Base-by-base conservation (phyloP, 2,113 vertebrate species). In the Sylvia atricapilla region DNA sequence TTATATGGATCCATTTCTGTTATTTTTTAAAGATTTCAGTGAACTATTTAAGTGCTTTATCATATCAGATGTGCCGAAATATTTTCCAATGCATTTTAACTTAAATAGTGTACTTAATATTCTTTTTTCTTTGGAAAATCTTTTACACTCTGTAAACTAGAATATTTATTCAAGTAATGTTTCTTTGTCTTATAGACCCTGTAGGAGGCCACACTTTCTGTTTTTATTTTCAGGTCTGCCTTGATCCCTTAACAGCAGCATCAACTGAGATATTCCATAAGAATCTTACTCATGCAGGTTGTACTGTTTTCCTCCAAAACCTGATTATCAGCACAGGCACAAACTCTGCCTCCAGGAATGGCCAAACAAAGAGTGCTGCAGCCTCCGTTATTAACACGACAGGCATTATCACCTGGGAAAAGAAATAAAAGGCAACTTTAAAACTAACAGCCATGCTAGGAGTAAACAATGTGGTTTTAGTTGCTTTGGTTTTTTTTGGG, bases 261-360 rank as follows among this genome's bases (percentile, higher is more conserved):
- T 22, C 70, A 81, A 69, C 37, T 67, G 43, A 77, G 41, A 52
- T 60, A 89, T 44, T 93, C 56, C 84, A 44, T 91, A 80, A 90
- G 82, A 83, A 55, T 79, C 98, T 97, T 99, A 99, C 99, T 98
- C 95, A 95, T 97, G 97, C 99, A 99, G 92, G 98, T 98, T 97
- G 99, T 98, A 96, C 98, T 99, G 94, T 99, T 99, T 97, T 98
- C 98, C 97, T 99, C 98, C 98, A 99, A 96, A 96, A 98, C 96
- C 90, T 99, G 99, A 98, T 99, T 99, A 98, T 99, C 99, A 92
- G 99, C 98, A 95, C 99, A 99, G 64, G 99, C 99, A 97, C 99
- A 99, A 84, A 99, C 98, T 97, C 99, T 97, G 86, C 99, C 99
- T 95, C 98, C 98, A 89, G 99, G 99, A 97, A 99, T 97, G 87